Conservation (phyloP, 2,113 vertebrate species). For the Psettodes erumei region DNA sequence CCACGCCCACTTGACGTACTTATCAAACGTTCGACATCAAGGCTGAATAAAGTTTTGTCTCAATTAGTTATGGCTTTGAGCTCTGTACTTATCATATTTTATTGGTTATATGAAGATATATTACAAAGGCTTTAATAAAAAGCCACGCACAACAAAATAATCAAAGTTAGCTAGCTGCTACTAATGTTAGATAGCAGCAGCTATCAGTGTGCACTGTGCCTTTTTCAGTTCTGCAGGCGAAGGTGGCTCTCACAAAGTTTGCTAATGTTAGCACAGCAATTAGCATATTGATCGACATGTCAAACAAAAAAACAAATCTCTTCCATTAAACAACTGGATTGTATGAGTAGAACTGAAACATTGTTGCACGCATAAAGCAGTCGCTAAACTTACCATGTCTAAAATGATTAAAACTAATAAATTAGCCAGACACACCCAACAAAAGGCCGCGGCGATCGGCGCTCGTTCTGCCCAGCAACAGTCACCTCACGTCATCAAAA, state of each 20-base stretch:
- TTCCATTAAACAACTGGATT: neutral
- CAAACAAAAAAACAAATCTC: rapidly evolving
- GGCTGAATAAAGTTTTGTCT: neutral
- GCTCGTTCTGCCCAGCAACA: slow-evolving; percentile 1
- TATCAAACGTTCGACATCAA: neutral
- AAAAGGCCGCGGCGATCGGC: no score
- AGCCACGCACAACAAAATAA: no score
- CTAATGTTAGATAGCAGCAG: neutral
- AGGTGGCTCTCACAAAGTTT: neutral
- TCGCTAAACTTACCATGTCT: slow-evolving; percentile 60
- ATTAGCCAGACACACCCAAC: neutral
- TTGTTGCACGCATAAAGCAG: rapidly evolving
- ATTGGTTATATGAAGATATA: neutral
- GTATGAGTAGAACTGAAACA: neutral
- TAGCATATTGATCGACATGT: neutral
- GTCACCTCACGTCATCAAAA: neutral
- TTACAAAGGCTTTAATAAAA: no score
- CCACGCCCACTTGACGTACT: slow-evolving; percentile 49
- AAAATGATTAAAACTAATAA: slow-evolving; percentile 61
- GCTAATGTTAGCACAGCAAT: neutral
- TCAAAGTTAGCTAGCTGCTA: neutral
- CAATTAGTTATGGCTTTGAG: neutral
- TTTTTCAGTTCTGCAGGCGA: slow-evolving; percentile 8
- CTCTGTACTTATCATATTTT: neutral
- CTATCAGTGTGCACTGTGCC: no score